Evolutionary conservation across 1,140 invertebrate species (phyloP), one percentile per base, ranked within the genome.

Genomic region (Eueides isabella): DNA sequence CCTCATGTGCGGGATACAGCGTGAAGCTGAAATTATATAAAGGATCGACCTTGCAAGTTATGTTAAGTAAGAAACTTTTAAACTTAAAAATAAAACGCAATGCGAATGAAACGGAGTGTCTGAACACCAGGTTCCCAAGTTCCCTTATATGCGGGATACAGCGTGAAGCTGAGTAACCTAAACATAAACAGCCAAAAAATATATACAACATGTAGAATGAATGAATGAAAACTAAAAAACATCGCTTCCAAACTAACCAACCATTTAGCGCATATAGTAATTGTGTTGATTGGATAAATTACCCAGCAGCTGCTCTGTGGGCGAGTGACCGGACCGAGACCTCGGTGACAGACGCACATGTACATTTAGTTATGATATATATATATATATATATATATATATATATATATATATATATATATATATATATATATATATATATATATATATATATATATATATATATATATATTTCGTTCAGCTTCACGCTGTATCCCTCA

Each of bases 281-380:
- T 72, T 72, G 23, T 31, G 68, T 70, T 70, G 64, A 72, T 72
- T 72, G 71, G 38, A 29, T 72, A 30, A 72, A 72, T 72, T 72
- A 63, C 19, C 31, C 16, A 41, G 38, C 70, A 71, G 70, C 70
- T 71, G 70, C 38, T 65, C 65, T 23, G 61, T 71, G 62, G 71
- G 62, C 68, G 68, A 70, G 6, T 72, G 38, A 55, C 70, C 62
- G 61, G 71, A 35, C 62, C 70, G 35, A 33, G 71, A 61, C 71
- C 71, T 66, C 41, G 69, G 61, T 44, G 69, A 55, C 41, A 68
- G 44, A 61, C 19, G 33, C 19, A 61, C 35, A 55, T 19, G 30
- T 30, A 62, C 28, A n/a, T 44, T 44, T 9, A 19, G 6, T 44
- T 44, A 19, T 19, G n/a, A 55, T 55, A 44, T 44, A n/a, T n/a